These are phyloP conservation scores for Sebastes goodei DNA, from an alignment of 2,797 vertebrate genomes.

Conservation along the genomic window DNA sequence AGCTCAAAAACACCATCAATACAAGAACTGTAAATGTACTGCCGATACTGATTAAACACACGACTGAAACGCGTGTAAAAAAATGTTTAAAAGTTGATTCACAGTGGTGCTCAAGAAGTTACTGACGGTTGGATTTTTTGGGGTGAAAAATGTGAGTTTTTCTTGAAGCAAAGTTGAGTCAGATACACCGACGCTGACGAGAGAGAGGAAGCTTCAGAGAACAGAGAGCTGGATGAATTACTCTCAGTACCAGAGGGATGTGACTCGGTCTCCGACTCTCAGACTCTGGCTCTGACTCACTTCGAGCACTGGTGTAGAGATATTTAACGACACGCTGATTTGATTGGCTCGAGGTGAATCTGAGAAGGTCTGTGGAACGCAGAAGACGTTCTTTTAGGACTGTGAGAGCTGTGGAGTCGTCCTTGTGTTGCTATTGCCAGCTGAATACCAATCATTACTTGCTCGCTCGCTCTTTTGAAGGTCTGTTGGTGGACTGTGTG, in stretches of 20 bases:
- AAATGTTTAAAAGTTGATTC: neutral
- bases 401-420: neutral
- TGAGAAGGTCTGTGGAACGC: neutral
- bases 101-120: neutral
- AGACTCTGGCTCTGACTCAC: slow-evolving; percentile 30
- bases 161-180: slow-evolving; percentile 14
- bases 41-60: neutral
- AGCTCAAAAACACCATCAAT: neutral
- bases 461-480: neutral
- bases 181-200: slow-evolving; percentile 1
- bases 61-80: neutral
- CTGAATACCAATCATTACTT: slow-evolving; percentile 38
- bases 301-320: slow-evolving; percentile 15
- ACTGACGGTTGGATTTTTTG: neutral
- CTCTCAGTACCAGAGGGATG: slow-evolving; percentile 18
- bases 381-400: neutral
- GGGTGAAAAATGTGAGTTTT: neutral
- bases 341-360: slow-evolving; percentile 45
- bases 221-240: slow-evolving; percentile 40
- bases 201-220: slow-evolving; percentile 27
- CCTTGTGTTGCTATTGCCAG: neutral
- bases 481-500: neutral
- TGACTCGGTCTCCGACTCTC: slow-evolving; percentile 32
- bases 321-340: slow-evolving; percentile 35
- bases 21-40: neutral